Evolutionary conservation across 2,888 invertebrate genomes (phyloP).

Genomic region (Acanthosoma haemorrhoidale): DNA sequence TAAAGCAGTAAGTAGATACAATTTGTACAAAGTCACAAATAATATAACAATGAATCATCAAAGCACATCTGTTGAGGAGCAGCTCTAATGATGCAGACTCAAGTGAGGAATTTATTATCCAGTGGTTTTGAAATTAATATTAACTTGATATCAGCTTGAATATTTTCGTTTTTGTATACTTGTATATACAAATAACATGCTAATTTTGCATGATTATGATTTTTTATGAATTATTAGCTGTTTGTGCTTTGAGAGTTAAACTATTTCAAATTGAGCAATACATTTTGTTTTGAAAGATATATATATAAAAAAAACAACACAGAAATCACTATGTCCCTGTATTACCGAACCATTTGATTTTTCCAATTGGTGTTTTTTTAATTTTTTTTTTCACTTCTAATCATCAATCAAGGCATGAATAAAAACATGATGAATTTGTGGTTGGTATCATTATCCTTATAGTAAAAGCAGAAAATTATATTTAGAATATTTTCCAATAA

Average conservation of each 20-base stretch:
- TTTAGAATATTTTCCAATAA: background rate
- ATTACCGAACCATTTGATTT: background rate
- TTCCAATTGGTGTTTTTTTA: background rate
- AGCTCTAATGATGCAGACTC: no score
- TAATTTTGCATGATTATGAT: no score
- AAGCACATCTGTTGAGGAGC: background rate
- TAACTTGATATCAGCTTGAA: no score
- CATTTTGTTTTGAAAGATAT: background rate
- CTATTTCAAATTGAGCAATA: constrained; percentile 1
- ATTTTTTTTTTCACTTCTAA: no score
- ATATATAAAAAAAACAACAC: no score
- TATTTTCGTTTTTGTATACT: no score
- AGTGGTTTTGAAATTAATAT: no score
- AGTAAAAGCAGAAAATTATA: background rate
- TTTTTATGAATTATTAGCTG: background rate
- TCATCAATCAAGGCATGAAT: background rate
- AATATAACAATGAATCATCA: background rate
- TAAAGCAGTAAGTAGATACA: background rate
- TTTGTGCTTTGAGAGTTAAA: background rate
- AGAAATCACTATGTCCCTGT: no score
- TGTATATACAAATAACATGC: no score
- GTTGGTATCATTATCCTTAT: background rate
- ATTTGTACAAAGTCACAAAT: background rate
- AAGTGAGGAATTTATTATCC: no score
- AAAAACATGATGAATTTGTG: no score